Evolutionary conservation across 2,797 vertebrate genomes (phyloP).

Genomic region (Cossypha polioptera): DNA sequence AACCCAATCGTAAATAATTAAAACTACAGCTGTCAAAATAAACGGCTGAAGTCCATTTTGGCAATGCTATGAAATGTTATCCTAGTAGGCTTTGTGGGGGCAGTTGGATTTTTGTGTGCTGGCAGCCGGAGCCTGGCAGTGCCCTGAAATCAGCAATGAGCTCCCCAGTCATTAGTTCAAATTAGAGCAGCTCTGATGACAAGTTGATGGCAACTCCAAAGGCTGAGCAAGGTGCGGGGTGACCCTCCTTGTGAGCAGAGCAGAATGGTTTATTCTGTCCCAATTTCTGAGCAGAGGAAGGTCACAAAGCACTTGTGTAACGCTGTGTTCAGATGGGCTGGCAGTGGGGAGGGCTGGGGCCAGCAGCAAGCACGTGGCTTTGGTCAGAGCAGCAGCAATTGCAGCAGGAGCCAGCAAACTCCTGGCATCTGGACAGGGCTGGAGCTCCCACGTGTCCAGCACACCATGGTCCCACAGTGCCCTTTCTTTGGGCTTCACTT

Average conservation of each 20-base stretch:
- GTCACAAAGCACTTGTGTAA: not conserved
- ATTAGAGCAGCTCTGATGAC: slow-evolving; percentile 44
- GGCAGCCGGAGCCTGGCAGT: not conserved
- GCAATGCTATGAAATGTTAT: not conserved
- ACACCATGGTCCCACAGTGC: accelerated
- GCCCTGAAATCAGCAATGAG: slow-evolving; percentile 5
- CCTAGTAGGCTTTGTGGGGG: not conserved
- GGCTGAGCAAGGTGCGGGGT: not conserved
- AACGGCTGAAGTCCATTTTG: slow-evolving; percentile 3
- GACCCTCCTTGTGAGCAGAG: not conserved
- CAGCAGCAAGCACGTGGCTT: not conserved
- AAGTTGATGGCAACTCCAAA: not conserved
- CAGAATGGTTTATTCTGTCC: slow-evolving; percentile 12
- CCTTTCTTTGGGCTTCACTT: not conserved
- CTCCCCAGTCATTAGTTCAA: slow-evolving; percentile 48
- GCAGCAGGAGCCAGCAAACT: not conserved
- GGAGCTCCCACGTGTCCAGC: not conserved
- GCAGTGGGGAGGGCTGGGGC: not conserved
- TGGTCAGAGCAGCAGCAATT: not conserved
- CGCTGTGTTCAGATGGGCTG: not conserved
- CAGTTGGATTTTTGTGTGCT: not conserved
- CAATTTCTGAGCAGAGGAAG: not conserved
- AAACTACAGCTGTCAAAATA: slow-evolving; percentile 53
- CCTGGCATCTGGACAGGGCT: not conserved
- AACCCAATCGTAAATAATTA: slow-evolving; percentile 41